Percentiles rank a stretch among this genome's conserved stretches.
phyloP scores from a whole-genome alignment of 1,140 invertebrate species.

The Bombus waltoni region DNA sequence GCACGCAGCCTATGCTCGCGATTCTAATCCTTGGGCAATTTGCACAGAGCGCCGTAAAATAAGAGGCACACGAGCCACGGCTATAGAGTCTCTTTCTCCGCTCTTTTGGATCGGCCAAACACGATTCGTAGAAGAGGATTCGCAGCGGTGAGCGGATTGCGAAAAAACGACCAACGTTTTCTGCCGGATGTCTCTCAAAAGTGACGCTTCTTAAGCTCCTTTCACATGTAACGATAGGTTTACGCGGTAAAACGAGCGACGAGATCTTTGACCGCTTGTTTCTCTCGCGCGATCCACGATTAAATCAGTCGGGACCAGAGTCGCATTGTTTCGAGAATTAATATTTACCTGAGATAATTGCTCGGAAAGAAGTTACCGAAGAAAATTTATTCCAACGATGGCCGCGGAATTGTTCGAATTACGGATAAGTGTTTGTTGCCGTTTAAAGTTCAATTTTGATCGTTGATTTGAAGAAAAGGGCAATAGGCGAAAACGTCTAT shows the following conservation, averaged over 20 bases:
- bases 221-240: not conserved
- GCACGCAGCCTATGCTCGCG: slow-evolving; percentile 70
- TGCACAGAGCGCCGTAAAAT: slow-evolving; percentile 67
- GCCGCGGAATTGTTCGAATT: too few relatives aligned
- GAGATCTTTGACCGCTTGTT: not conserved
- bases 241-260: not conserved
- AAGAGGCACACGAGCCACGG: slow-evolving; percentile 39
- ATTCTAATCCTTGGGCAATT: slow-evolving; percentile 75
- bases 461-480: too few relatives aligned
- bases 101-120: slow-evolving; percentile 49
- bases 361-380: too few relatives aligned
- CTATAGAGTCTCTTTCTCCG: slow-evolving; percentile 21
- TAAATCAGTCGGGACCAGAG: not conserved
- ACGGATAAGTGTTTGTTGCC: too few relatives aligned
- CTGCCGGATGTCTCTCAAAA: slow-evolving; percentile 15
- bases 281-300: not conserved
- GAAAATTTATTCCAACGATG: too few relatives aligned
- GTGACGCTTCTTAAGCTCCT: not conserved
- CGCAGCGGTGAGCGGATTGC: not conserved
- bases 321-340: too few relatives aligned
- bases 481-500: too few relatives aligned
- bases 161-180: not conserved
- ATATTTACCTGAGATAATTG: too few relatives aligned
- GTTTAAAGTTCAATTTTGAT: too few relatives aligned
- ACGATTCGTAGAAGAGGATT: slow-evolving; percentile 46